phyloP scores from a whole-genome alignment of 1,140 invertebrate genomes.

The Tetraneura akinire region DNA sequence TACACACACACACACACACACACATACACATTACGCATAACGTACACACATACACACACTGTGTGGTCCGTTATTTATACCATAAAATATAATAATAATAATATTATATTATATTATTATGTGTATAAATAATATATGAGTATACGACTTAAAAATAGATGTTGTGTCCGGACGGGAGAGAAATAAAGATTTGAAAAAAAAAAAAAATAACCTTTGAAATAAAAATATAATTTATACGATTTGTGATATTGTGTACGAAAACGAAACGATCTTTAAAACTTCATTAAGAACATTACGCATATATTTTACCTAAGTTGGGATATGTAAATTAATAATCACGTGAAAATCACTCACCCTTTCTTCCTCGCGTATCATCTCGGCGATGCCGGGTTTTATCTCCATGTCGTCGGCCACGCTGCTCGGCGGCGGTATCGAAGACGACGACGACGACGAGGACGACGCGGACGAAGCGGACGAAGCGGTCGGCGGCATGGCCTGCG shows the following conservation, averaged over 20 bases:
- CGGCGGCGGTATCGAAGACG: constrained; percentile 53
- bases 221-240: not conserved
- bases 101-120: not conserved
- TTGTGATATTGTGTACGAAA: not conserved
- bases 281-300: too few relatives aligned
- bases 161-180: constrained; percentile 7
- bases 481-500: constrained; percentile 52
- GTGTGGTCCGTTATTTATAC: constrained; percentile 45
- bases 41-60: not conserved
- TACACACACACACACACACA: constrained; percentile 1
- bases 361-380: constrained; percentile 92
- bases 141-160: constrained; percentile 21
- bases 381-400: constrained; percentile 90
- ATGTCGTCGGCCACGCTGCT: constrained; percentile 70
- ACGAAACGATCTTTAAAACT: not conserved
- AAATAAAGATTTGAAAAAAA: not conserved
- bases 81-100: constrained; percentile 8
- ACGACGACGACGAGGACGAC: constrained; percentile 56
- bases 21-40: not conserved
- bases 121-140: not conserved
- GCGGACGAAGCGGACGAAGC: constrained; percentile 56
- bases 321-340: too few relatives aligned
- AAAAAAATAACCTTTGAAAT: not conserved
- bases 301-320: too few relatives aligned
- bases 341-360: constrained; percentile 78